These are phyloP conservation scores for Strix uralensis DNA, from an alignment of 2,113 vertebrate genomes.

Conservation along the genomic window DNA sequence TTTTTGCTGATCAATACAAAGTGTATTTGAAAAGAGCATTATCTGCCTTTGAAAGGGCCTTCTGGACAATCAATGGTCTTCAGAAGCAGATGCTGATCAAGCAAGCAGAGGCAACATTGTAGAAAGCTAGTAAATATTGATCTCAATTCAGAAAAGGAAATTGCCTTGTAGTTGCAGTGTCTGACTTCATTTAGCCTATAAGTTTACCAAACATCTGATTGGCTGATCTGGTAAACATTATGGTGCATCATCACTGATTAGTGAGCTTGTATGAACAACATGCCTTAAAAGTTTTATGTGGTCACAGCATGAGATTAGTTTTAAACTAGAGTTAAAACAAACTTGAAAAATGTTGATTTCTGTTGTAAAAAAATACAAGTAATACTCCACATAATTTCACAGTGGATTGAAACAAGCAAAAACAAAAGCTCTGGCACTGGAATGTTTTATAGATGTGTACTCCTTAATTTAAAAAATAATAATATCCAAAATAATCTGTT, in stretches of 20 bases:
- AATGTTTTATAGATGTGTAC: neutral
- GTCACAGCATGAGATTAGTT: neutral
- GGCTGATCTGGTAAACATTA: neutral
- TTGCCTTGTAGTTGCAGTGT: conserved; percentile 56
- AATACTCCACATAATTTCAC: neutral
- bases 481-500: neutral
- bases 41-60: conserved; percentile 77
- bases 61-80: conserved; percentile 80
- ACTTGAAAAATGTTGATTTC: neutral
- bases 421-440: neutral
- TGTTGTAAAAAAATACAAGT: neutral
- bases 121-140: conserved; percentile 79
- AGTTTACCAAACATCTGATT: neutral
- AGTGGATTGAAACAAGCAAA: neutral
- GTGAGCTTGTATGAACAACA: neutral
- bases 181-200: conserved; percentile 52
- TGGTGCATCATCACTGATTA: neutral
- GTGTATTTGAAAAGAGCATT: conserved; percentile 78
- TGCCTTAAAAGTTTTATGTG: neutral
- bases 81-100: conserved; percentile 83
- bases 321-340: neutral
- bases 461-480: neutral
- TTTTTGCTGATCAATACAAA: conserved; percentile 84
- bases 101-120: conserved; percentile 69
- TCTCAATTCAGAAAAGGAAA: conserved; percentile 72